Evolutionary conservation across 2,113 vertebrate species (phyloP), one percentile per base, ranked within the genome.

Genomic region (Carollia perspicillata): DNA sequence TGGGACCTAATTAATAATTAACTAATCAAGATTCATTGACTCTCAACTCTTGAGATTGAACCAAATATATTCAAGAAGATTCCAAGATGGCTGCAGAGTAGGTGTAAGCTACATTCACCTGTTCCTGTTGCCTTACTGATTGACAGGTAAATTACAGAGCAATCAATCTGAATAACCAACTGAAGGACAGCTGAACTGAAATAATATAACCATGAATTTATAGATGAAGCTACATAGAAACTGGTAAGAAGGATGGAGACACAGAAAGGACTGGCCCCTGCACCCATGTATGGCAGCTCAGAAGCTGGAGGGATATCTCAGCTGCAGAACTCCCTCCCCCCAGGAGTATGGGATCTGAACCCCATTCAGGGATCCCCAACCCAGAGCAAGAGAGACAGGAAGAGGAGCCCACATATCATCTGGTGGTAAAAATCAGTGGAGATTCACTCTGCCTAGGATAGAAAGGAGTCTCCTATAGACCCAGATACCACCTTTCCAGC

Each of bases 1-100:
- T 78, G 74, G 51, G 14, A 78, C 14, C 49, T 90, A 96, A 86
- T 84, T 80, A 88, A 74, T 84, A 69, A 30, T 60, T 88, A 68
- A 47, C 33, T 90, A 83, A 93, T 84, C 40, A 80, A 74, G 3
- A 87, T 49, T 55, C 5, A 89, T 42, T 51, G 23, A 83, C 9
- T 83, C 37, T 44, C 40, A 77, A 11, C 53, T 93, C 30, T 69
- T 93, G 68, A 87, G 26, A 93, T 47, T 51, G n/a, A 55, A 75
- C 0, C 35, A 93, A 30, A 86, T 92, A 11, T 93, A 78, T 72
- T 81, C n/a, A 63, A 63, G 28, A 28, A 17, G 33, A 66, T 17
- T 66, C 63, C 63, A n/a, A n/a, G 14, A 66, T n/a, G 14, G 63
- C 63, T 66, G 14, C 6, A 66, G 33, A 30, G 33, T 66, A 66